These are phyloP conservation scores for Oxygymnocypris stewartii DNA, from an alignment of 2,113 vertebrate species.

Conservation along the genomic window DNA sequence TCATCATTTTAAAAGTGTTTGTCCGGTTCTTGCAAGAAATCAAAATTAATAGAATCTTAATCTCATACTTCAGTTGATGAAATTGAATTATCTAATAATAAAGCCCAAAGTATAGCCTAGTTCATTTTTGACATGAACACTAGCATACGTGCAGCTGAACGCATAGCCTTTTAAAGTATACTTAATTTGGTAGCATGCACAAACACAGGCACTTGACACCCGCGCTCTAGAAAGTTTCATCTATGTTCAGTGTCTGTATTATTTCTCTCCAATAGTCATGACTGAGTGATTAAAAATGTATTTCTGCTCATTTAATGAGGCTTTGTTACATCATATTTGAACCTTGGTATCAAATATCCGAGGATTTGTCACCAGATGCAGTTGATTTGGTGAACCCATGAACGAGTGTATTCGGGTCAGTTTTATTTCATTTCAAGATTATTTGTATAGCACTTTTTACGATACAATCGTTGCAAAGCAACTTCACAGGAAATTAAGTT, in stretches of 20 bases:
- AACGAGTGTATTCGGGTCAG: too few relatives aligned
- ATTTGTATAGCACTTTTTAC: too few relatives aligned
- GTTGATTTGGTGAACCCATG: too few relatives aligned
- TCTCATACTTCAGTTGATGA: not conserved
- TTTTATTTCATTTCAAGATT: too few relatives aligned
- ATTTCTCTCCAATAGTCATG: too few relatives aligned
- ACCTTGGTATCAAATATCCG: too few relatives aligned
- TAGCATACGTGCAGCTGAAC: not conserved
- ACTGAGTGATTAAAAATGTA: not conserved
- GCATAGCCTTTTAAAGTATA: not conserved
- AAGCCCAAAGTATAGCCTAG: not conserved
- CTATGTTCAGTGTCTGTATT: not conserved
- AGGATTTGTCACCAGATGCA: too few relatives aligned
- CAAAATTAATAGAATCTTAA: not conserved
- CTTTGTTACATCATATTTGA: too few relatives aligned
- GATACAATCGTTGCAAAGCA: too few relatives aligned
- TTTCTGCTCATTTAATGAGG: too few relatives aligned
- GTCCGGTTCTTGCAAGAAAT: not conserved
- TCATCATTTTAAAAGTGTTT: not conserved
- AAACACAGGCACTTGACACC: not conserved
- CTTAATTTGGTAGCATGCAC: not conserved
- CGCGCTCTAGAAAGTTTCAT: not conserved
- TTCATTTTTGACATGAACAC: not conserved
- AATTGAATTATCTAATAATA: not conserved
- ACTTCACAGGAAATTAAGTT: too few relatives aligned